Percentiles rank a stretch among this genome's conserved stretches.
These are phyloP conservation scores for Terrapene triunguis DNA, from an alignment of 2,113 vertebrate genomes.

Conservation along the genomic window DNA sequence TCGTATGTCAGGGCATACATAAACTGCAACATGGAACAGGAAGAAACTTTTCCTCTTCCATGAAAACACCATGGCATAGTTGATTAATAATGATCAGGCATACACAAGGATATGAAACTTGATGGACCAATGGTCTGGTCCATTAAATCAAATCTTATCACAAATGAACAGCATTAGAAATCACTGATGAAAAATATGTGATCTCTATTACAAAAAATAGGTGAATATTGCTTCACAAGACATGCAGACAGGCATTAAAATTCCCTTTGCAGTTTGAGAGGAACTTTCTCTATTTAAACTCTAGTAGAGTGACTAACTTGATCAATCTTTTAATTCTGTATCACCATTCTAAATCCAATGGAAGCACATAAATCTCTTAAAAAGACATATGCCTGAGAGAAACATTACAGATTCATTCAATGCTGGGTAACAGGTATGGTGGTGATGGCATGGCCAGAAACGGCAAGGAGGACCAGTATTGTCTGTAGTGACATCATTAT, in stretches of 20 bases:
- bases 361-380: not conserved
- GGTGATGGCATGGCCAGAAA: not conserved
- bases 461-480: not conserved
- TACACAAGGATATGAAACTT: not conserved
- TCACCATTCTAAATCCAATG: not conserved
- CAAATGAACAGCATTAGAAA: not conserved
- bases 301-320: not conserved
- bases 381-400: not conserved
- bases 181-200: not conserved
- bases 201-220: not conserved
- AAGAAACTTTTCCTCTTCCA: not conserved
- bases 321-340: not conserved
- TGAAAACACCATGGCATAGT: not conserved
- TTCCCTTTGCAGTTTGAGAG: not conserved
- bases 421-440: not conserved
- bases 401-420: not conserved
- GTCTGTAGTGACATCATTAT: not conserved
- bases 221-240: fast-evolving
- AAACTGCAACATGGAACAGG: not conserved
- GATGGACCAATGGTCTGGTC: not conserved
- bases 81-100: not conserved
- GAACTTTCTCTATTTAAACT: not conserved
- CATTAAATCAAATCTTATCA: not conserved
- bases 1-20: not conserved
- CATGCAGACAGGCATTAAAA: fast-evolving